These are phyloP conservation scores for Dicranocentrus wangi DNA, from an alignment of 2,888 invertebrate species.

Conservation along the genomic window DNA sequence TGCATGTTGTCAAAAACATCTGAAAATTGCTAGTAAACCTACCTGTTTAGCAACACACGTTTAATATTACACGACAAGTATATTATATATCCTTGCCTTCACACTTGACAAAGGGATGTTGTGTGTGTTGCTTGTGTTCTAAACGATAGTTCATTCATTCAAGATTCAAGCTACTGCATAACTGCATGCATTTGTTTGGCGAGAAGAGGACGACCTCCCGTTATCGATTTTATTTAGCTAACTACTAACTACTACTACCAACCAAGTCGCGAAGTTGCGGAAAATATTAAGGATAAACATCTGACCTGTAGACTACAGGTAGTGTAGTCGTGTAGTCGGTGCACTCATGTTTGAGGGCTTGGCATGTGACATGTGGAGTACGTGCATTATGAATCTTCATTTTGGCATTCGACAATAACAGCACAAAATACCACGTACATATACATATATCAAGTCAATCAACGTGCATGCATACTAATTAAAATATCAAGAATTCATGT, in stretches of 20 bases:
- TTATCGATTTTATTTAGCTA: background rate
- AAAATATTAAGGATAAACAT: no score
- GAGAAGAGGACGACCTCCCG: background rate
- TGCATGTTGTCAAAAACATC: background rate
- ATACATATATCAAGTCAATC: background rate
- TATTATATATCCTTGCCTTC: background rate
- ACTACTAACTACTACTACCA: no score
- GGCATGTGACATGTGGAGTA: background rate
- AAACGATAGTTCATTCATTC: background rate
- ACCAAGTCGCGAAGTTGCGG: no score
- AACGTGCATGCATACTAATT: background rate
- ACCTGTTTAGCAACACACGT: constrained; percentile 12
- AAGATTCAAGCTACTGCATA: background rate
- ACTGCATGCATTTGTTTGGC: background rate
- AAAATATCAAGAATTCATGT: background rate
- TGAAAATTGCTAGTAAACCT: background rate
- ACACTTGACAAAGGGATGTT: background rate
- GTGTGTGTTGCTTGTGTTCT: background rate
- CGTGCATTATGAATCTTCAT: background rate
- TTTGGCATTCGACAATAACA: background rate
- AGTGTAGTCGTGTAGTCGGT: no score
- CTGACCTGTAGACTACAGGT: no score
- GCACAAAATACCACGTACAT: background rate
- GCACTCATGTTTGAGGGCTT: no score
- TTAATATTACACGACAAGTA: background rate